Conservation (phyloP, 2,888 invertebrate genomes). For the Drosophila subquinaria region DNA sequence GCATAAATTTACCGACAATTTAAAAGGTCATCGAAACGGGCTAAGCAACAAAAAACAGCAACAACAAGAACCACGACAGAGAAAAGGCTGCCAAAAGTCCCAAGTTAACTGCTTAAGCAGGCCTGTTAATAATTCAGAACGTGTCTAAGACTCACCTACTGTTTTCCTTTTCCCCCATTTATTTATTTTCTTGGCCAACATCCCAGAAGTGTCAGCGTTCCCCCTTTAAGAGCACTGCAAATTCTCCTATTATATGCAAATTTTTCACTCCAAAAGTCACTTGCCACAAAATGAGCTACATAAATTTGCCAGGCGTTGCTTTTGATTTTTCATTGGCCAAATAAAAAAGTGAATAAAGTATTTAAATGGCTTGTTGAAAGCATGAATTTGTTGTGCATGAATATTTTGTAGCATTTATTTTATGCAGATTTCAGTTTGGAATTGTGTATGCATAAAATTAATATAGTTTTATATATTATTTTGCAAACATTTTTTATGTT, state of each 20-base stretch:
- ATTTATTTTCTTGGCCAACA: constrained; percentile 1
- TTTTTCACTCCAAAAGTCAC: constrained; percentile 53
- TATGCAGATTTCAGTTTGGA: background rate
- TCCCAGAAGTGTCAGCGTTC: constrained; percentile 62
- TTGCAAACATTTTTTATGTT: background rate
- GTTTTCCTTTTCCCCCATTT: background rate
- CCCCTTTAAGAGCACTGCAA: no score
- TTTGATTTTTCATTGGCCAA: constrained; percentile 19
- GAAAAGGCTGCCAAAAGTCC: constrained; percentile 10
- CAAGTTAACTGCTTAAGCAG: no score
- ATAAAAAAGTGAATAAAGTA: background rate
- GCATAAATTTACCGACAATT: constrained; percentile 66
- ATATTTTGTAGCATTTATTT: constrained; percentile 1
- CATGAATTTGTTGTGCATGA: background rate
- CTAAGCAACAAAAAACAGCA: constrained; percentile 5
- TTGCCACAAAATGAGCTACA: constrained; percentile 66
- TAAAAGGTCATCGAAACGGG: constrained; percentile 47
- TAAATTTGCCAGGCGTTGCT: constrained; percentile 51
- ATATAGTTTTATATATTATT: background rate
- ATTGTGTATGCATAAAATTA: background rate
- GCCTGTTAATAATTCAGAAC: constrained; percentile 71
- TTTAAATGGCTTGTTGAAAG: constrained; percentile 16
- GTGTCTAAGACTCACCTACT: constrained; percentile 43
- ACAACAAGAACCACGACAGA: background rate
- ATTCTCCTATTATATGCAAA: constrained; percentile 73